Percentiles rank a stretch among this genome's conserved stretches.
These are phyloP conservation scores for Sphaerodactylus townsendi DNA, from an alignment of 2,113 vertebrate genomes.

Conservation along the genomic window DNA sequence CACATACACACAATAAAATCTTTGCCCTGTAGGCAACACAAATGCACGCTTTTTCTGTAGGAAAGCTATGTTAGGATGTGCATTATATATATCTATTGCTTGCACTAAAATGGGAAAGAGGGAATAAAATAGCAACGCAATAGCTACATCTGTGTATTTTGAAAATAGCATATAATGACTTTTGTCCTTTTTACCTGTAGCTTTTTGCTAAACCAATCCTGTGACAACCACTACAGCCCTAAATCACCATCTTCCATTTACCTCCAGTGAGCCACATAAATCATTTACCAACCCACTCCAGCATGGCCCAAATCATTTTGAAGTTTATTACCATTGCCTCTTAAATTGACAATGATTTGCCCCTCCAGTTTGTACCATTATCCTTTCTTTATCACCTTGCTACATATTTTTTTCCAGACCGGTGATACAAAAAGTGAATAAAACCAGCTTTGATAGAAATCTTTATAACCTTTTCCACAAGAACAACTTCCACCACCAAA, in stretches of 20 bases:
- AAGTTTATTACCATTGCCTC: not conserved
- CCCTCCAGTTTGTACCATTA: not conserved
- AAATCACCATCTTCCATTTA: not conserved
- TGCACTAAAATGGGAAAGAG: accelerated
- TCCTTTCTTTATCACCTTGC: not conserved
- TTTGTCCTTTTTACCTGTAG: not conserved
- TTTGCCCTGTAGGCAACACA: not conserved
- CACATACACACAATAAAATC: not conserved
- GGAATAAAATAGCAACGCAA: not conserved
- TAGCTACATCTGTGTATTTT: accelerated
- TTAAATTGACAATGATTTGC: not conserved
- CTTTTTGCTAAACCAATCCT: not conserved
- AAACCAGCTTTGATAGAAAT: slow-evolving; percentile 26
- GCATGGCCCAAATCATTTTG: not conserved
- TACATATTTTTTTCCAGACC: slow-evolving; percentile 21
- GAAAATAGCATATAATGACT: not conserved
- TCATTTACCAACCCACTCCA: not conserved
- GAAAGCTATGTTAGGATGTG: not conserved
- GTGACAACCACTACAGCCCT: accelerated
- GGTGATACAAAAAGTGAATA: slow-evolving; percentile 34
- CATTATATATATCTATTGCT: not conserved
- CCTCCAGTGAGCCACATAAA: not conserved
- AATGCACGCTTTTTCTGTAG: not conserved
- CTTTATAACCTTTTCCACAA: slow-evolving; percentile 25
- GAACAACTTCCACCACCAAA: slow-evolving; percentile 1